phyloP scores from a whole-genome alignment of 2,797 vertebrate species.

The Poecilia picta region DNA sequence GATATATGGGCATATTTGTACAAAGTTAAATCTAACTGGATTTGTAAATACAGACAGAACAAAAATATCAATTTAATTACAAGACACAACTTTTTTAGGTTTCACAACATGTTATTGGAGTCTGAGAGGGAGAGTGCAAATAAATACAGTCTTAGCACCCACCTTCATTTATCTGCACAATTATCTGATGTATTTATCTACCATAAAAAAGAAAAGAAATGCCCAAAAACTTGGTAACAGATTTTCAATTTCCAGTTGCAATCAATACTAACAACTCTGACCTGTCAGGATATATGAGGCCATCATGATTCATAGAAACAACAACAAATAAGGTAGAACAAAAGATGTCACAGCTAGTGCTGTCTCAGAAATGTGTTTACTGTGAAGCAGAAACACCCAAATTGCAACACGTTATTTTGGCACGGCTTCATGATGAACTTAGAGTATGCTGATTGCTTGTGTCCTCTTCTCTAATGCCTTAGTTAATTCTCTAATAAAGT shows the following conservation, averaged over 20 bases:
- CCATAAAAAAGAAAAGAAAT: slow-evolving; percentile 13
- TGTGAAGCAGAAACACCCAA: slow-evolving; percentile 49
- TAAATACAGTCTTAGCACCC: neutral
- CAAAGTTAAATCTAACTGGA: neutral
- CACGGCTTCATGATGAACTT: slow-evolving; percentile 63
- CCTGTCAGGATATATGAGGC: slow-evolving; percentile 59
- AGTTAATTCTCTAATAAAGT: slow-evolving; percentile 74
- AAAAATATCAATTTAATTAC: neutral
- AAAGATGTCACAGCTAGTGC: slow-evolving; percentile 35
- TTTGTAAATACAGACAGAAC: neutral
- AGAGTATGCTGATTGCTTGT: slow-evolving; percentile 76
- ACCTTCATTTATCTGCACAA: neutral
- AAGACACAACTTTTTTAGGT: neutral
- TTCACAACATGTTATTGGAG: neutral
- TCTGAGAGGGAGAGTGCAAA: neutral
- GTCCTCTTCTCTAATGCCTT: slow-evolving; percentile 77
- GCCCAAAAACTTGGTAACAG: slow-evolving; percentile 44
- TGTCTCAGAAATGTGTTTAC: slow-evolving; percentile 50
- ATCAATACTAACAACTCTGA: slow-evolving; percentile 52
- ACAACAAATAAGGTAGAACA: slow-evolving; percentile 47
- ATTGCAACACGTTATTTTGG: slow-evolving; percentile 72
- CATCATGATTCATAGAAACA: slow-evolving; percentile 64
- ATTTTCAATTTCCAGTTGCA: slow-evolving; percentile 66
- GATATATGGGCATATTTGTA: neutral
- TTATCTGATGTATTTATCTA: neutral